Base-by-base conservation (phyloP, 2,888 invertebrate genomes). In the Gymnocheta viridis region DNA sequence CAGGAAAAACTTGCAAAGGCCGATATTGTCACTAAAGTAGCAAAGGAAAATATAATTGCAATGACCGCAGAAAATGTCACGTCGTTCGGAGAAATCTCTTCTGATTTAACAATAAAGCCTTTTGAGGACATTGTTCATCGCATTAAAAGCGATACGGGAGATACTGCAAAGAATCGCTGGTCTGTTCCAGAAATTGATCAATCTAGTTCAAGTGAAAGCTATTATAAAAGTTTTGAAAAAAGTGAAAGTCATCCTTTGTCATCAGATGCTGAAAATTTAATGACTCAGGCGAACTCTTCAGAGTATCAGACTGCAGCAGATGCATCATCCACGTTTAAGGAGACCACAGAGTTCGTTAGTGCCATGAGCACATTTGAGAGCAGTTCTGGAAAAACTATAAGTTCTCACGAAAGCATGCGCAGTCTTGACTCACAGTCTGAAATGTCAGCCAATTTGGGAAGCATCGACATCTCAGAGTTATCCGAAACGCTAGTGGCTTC, bases 401-500 rank as follows among this genome's bases (percentile, higher is more conserved):
- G 97, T 89, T 97, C 97, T 0, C 95, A 96, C 87, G 97, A 97
- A 89, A 97, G 97, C 85, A 96, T 97, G 95, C 96, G 95, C 89
- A 97, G 97, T 81, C 93, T 98, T 54, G 97, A 97, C 89, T 98
- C 97, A 0, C 91, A 90, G 27, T 90, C 90, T 2, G 96, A 97
- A 91, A 96, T 96, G 86, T 97, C 97, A 0, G 97, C 97, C 19
- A 96, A 97, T 91, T 93, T 98, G 78, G 97, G 96, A 0, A 97
- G 97, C 89, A 94, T 97, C 85, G 98, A 98, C 92, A 95, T 97
- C 44, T 98, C 98, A 38, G 98, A 98, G 91, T 94, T 96, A 29
- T 98, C 98, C 0, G 98, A 98, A 92, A 99, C 98, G 1, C 92
- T 99, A 9, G 96, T 99, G 10, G 97, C 98, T 14, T 98, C 98